Evolutionary conservation across 1,140 invertebrate genomes (phyloP).

Genomic region (Solen grandis): DNA sequence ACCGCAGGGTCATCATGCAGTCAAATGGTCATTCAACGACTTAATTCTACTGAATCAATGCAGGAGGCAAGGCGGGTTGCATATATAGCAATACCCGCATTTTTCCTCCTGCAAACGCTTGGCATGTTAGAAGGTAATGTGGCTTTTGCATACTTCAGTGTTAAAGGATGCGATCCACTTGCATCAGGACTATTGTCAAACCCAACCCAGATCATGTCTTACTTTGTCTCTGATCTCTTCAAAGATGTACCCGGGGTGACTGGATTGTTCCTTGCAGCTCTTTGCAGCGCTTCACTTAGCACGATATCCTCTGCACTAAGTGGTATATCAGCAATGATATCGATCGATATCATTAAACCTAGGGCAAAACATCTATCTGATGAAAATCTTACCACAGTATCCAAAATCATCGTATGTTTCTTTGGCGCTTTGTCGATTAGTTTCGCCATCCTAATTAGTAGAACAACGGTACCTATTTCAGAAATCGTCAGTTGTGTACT

Average conservation of each 20-base stretch:
- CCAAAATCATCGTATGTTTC: constrained; percentile 14
- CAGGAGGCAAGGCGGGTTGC: not conserved
- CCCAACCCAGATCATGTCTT: constrained; percentile 39
- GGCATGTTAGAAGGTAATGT: constrained; percentile 4
- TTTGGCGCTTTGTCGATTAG: not conserved
- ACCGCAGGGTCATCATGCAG: constrained; percentile 10
- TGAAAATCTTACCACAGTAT: not conserved
- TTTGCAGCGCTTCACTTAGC: too few species aligned
- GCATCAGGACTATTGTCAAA: constrained; percentile 23
- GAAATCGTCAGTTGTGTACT: constrained; percentile 15
- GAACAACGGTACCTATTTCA: not conserved
- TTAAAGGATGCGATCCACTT: constrained; percentile 27
- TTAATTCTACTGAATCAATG: constrained; percentile 12
- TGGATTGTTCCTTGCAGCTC: too few species aligned
- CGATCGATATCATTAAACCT: constrained; percentile 8
- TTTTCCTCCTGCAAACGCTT: not conserved
- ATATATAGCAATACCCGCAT: constrained; percentile 29
- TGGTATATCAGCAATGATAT: constrained; percentile 18
- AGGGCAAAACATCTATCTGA: not conserved
- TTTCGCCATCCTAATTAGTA: not conserved
- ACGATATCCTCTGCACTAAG: constrained; percentile 26
- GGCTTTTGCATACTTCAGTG: constrained; percentile 9
- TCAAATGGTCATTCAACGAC: constrained; percentile 27
- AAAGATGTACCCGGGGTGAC: constrained; percentile 12
- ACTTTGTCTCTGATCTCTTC: constrained; percentile 22